Evolutionary conservation across 2,888 invertebrate species (phyloP), one percentile per base, ranked within the genome.

Genomic region (Cacoxenus indagator): DNA sequence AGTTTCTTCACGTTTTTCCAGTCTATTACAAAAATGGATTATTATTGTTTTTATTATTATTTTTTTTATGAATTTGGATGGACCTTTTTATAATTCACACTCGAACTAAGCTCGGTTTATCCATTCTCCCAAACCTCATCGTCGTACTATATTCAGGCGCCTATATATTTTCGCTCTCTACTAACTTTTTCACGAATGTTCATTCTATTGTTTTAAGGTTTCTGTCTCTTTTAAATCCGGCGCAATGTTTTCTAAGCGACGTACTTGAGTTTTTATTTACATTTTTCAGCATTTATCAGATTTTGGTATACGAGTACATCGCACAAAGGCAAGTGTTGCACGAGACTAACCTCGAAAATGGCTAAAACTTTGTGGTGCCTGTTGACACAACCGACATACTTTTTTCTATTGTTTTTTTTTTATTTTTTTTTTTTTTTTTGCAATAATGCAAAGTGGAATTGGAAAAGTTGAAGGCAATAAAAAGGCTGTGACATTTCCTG

Each of bases 351-450:
- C 54, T 54, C 24, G 54, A 54, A 54, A 22, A 24, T 22, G 9
- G 17, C 19, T 22, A 54, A 46, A n/a, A 54, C 26, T 57, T 57
- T 54, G n/a, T n/a, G n/a, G n/a, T 57, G 27, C 48, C 24, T 64
- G 48, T 48, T 64, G 64, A 45, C 48, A 48, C 17, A 64, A 29
- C n/a, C 24, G 46, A 48, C 46, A 29, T 64, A 29, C 55, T 24
- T 27, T 64, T 46, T 1, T 4, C 26, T 24, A 27, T n/a, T n/a
- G n/a, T n/a, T n/a, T n/a, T n/a, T n/a, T 6, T 46, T n/a, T 19
- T 19, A 46, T 17, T 17, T n/a, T 46, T 46, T 5, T n/a, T 46
- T 46, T 46, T 46, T 46, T 46, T 46, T 51, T 51, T 51, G 51
- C 11, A 19, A 51, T 26, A 64, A 46, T 55, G 26, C 14, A 24